A percentile compares a stretch with the other conserved stretches of the same genome.
phyloP scores from a whole-genome alignment of 2,113 vertebrate species.

The Dipodomys stephensi region DNA sequence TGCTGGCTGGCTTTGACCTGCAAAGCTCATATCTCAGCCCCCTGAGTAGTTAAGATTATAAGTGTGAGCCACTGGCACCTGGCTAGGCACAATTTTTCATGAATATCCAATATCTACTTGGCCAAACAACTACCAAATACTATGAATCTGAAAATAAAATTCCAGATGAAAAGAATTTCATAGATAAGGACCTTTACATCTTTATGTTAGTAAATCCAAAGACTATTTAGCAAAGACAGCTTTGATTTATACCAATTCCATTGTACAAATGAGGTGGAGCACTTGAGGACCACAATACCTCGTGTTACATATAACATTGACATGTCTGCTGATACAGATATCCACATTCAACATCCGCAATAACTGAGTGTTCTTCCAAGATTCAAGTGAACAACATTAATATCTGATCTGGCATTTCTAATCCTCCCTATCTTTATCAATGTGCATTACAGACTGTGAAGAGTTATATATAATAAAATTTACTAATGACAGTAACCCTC shows the following conservation, averaged over 20 bases:
- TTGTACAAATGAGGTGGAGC: background rate
- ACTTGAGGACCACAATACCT: background rate
- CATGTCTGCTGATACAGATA: constrained; percentile 29
- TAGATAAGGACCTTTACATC: background rate
- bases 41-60: no score
- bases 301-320: background rate
- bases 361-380: background rate
- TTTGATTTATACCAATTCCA: background rate
- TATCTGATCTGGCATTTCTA: constrained; percentile 67
- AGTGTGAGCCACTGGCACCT: no score
- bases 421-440: constrained; percentile 83
- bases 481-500: constrained; percentile 85
- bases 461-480: constrained; percentile 82
- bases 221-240: background rate
- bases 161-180: background rate
- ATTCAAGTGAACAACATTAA: constrained; percentile 31
- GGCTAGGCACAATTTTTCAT: background rate
- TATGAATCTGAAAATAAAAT: constrained; percentile 1
- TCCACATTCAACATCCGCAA: background rate
- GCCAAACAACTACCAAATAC: background rate
- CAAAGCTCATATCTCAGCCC: no score
- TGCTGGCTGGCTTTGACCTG: no score
- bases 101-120: background rate
- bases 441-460: constrained; percentile 78
- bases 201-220: constrained; percentile 17